Percentiles rank a stretch among this genome's conserved stretches.
These are phyloP conservation scores for Macrotrachela quadricornifera DNA, from an alignment of 1,140 invertebrate genomes.

Conservation along the genomic window DNA sequence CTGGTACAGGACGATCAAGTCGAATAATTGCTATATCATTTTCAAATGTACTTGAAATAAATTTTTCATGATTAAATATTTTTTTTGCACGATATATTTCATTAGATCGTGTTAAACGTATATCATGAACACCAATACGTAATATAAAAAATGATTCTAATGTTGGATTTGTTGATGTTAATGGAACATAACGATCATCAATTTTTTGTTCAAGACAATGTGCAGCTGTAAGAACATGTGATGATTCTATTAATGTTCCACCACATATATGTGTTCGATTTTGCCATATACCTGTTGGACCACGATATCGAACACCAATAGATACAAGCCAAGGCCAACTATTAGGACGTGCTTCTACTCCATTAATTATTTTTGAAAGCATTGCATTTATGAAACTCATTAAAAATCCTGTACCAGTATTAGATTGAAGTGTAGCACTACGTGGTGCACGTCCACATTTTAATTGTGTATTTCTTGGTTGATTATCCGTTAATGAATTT, in stretches of 20 bases:
- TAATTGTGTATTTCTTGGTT: too few relatives aligned
- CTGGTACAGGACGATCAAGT: neutral
- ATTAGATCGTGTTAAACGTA: too few relatives aligned
- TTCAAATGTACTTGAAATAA: constrained; percentile 2
- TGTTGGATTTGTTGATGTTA: too few relatives aligned
- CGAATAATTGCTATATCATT: constrained; percentile 6
- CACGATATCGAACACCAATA: constrained; percentile 1
- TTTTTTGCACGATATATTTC: too few relatives aligned
- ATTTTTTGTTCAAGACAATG: constrained; percentile 10
- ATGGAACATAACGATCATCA: too few relatives aligned
- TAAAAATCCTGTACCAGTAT: too few relatives aligned
- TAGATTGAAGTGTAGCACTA: too few relatives aligned
- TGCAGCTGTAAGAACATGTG: constrained; percentile 13
- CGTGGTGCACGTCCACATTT: too few relatives aligned
- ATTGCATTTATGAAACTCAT: too few relatives aligned
- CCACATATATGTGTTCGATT: constrained; percentile 10
- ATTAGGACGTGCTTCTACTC: neutral
- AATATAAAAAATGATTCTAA: too few relatives aligned
- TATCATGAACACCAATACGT: too few relatives aligned
- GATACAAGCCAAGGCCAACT: constrained; percentile 5
- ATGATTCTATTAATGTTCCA: constrained; percentile 12
- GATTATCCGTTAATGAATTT: too few relatives aligned
- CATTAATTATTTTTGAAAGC: neutral
- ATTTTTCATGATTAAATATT: neutral
- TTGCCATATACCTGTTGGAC: neutral